These are phyloP conservation scores for Edolisoma coerulescens DNA, from an alignment of 2,113 vertebrate species.

Conservation along the genomic window DNA sequence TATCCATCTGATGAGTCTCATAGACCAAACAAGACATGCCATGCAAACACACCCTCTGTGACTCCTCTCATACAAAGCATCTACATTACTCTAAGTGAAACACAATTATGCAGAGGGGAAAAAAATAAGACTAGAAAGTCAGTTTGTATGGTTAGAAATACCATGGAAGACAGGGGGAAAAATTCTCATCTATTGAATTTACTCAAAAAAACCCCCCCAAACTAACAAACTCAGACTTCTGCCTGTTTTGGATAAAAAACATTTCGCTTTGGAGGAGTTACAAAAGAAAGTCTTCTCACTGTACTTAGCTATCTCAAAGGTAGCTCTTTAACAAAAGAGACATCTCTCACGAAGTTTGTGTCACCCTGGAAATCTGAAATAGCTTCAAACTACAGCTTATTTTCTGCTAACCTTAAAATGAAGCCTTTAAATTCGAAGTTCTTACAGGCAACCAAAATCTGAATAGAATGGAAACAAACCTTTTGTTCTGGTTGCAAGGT, in stretches of 20 bases:
- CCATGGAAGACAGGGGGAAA: background rate
- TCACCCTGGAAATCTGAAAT: background rate
- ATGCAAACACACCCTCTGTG: background rate
- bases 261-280: background rate
- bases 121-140: background rate
- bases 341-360: fast-evolving
- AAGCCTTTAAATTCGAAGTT: background rate
- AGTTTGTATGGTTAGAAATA: background rate
- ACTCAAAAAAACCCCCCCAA: fast-evolving
- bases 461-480: background rate
- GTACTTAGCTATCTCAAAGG: background rate
- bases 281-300: background rate
- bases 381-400: background rate
- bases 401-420: background rate
- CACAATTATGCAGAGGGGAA: fast-evolving
- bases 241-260: background rate
- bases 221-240: background rate
- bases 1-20: background rate
- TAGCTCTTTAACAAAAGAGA: background rate
- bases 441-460: background rate
- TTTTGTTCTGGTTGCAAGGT: background rate
- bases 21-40: background rate
- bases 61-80: background rate
- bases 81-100: background rate
- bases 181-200: background rate